These are phyloP conservation scores for Diabrotica virgifera DNA, from an alignment of 1,140 invertebrate genomes.

Conservation along the genomic window DNA sequence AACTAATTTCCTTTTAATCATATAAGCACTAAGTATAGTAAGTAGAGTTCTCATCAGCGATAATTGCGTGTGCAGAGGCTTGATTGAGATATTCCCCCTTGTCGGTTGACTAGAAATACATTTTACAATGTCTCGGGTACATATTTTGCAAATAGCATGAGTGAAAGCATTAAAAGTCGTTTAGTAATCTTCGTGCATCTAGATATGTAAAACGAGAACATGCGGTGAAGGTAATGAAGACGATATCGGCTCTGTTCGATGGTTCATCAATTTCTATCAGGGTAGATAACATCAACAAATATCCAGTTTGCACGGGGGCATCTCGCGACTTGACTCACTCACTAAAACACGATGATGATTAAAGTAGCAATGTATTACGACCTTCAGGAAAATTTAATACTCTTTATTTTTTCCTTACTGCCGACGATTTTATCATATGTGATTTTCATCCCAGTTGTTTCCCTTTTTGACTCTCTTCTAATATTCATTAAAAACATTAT, in stretches of 20 bases:
- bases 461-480: no score
- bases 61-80: not conserved
- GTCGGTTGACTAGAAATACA: slow-evolving; percentile 14
- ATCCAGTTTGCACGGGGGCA: slow-evolving; percentile 16
- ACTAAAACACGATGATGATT: no score
- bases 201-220: slow-evolving; percentile 42
- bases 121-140: slow-evolving; percentile 22
- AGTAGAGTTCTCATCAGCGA: no score
- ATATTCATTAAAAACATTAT: no score
- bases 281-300: slow-evolving; percentile 31
- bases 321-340: slow-evolving; percentile 3
- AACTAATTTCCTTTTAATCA: no score
- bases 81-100: slow-evolving; percentile 25
- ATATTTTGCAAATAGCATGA: slow-evolving; percentile 43
- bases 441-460: no score
- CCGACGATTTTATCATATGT: no score
- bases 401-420: no score
- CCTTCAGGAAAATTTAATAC: no score
- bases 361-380: no score
- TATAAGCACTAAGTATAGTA: no score
- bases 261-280: slow-evolving; percentile 32
- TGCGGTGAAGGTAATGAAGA: slow-evolving; percentile 48
- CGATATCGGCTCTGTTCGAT: slow-evolving; percentile 36
- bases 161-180: slow-evolving; percentile 42
- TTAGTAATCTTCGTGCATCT: slow-evolving; percentile 42